Percentiles rank a stretch among this genome's conserved stretches.
These are phyloP conservation scores for Hesperophylax magnus DNA, from an alignment of 1,140 invertebrate species.

Conservation along the genomic window DNA sequence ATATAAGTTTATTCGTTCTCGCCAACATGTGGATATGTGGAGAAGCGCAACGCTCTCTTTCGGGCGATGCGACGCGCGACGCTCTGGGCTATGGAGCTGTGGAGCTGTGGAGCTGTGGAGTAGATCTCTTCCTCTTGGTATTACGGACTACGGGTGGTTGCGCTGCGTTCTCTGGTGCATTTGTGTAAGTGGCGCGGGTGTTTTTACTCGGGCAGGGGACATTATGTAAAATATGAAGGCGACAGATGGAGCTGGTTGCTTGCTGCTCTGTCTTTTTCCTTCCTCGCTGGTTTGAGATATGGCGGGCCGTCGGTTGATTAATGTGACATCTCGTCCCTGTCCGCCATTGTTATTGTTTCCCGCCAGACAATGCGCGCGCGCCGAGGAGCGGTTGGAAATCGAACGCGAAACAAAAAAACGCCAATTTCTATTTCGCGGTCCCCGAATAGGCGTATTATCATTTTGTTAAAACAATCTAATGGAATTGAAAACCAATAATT, in stretches of 20 bases:
- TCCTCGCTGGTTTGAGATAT: slow-evolving; percentile 45
- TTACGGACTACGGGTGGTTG: neutral
- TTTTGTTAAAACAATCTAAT: slow-evolving; percentile 20
- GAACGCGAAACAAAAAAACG: slow-evolving; percentile 30
- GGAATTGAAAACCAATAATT: neutral
- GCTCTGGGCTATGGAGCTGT: neutral
- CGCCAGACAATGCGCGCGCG: slow-evolving; percentile 45
- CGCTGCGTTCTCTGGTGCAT: neutral
- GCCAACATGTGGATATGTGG: neutral
- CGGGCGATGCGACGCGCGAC: neutral
- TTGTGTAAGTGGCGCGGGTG: slow-evolving; percentile 16
- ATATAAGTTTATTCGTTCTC: neutral
- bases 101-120: neutral
- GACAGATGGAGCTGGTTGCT: slow-evolving; percentile 48
- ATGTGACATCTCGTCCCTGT: slow-evolving; percentile 53
- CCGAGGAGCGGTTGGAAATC: slow-evolving; percentile 37
- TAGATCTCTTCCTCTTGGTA: too few relatives aligned
- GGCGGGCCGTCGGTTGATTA: slow-evolving; percentile 54
- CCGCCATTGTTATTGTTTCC: slow-evolving; percentile 54
- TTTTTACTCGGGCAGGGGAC: slow-evolving; percentile 18
- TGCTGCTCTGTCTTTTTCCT: slow-evolving; percentile 30
- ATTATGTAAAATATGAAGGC: slow-evolving; percentile 58
- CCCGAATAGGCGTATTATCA: neutral
- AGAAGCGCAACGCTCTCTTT: neutral
- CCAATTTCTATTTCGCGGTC: slow-evolving; percentile 27